phyloP scores from a whole-genome alignment of 2,113 vertebrate species.

The Cheilinus undulatus region DNA sequence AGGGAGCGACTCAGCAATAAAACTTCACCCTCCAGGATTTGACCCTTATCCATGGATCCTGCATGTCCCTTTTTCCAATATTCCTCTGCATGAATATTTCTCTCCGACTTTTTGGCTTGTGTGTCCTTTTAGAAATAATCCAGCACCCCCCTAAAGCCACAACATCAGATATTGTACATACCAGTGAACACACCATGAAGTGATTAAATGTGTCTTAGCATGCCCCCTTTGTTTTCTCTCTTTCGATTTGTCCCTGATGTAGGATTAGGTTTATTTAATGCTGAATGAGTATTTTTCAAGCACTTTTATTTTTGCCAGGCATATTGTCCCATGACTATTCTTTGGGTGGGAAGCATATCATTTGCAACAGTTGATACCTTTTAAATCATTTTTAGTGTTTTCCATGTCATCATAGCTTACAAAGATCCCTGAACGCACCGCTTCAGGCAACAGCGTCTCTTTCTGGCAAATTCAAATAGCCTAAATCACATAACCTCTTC shows the following conservation, averaged over 20 bases:
- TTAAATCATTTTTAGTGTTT: conserved; percentile 13
- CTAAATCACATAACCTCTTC: conserved; percentile 14
- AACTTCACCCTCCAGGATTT: conserved; percentile 15
- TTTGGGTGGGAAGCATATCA: conserved; percentile 2
- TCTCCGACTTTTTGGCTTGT: background rate
- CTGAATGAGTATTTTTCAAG: background rate
- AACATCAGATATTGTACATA: background rate
- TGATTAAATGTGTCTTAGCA: conserved; percentile 1
- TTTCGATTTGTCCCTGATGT: background rate
- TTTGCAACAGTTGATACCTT: conserved; percentile 22
- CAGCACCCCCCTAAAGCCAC: background rate
- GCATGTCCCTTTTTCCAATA: background rate
- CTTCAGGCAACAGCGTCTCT: background rate
- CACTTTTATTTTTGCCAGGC: conserved; percentile 7
- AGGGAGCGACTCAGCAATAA: conserved; percentile 48
- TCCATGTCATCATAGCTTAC: background rate
- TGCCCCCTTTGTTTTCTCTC: background rate
- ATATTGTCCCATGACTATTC: background rate
- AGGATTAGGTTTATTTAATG: background rate
- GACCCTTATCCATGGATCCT: background rate
- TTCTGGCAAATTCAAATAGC: background rate
- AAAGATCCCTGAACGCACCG: no score
- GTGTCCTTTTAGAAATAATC: background rate
- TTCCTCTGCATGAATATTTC: background rate
- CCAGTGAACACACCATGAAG: background rate